Conservation (phyloP, 2,888 invertebrate species). For the Romanomermis culicivorax region DNA sequence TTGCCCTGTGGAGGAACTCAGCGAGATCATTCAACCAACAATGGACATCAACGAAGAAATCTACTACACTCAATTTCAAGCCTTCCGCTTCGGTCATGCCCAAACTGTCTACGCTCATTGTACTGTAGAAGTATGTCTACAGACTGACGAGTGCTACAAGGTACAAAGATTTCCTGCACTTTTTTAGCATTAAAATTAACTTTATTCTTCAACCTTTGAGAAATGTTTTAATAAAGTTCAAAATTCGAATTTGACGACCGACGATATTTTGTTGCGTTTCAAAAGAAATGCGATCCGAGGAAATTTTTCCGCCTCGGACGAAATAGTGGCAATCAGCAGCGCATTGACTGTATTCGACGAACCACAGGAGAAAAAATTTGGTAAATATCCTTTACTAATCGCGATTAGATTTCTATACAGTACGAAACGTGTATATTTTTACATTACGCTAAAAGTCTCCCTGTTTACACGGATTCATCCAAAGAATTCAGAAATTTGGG, state of each 20-base stretch:
- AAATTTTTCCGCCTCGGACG: neutral
- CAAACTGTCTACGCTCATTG: constrained; percentile 23
- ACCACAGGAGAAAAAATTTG: no score
- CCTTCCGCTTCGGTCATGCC: constrained; percentile 21
- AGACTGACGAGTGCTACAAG: constrained; percentile 17
- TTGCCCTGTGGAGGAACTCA: constrained; percentile 18
- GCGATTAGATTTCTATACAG: no score
- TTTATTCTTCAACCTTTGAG: no score
- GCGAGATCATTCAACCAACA: constrained; percentile 20
- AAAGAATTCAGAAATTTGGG: no score
- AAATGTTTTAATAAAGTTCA: neutral
- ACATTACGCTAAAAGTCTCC: no score
- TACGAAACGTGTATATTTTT: no score
- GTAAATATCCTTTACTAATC: no score
- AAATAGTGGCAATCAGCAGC: neutral
- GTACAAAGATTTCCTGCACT: constrained; percentile 10
- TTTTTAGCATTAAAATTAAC: neutral
- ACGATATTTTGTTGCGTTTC: neutral
- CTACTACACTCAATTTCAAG: constrained; percentile 21
- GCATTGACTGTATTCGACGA: constrained; percentile 6
- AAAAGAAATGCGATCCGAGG: neutral
- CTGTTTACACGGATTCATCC: no score
- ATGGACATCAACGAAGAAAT: constrained; percentile 21
- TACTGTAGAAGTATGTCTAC: constrained; percentile 21
- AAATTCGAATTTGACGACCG: neutral